A percentile compares a stretch with the other conserved stretches of the same genome.
phyloP scores from a whole-genome alignment of 1,140 invertebrate species.

The Drosophila funebris region DNA sequence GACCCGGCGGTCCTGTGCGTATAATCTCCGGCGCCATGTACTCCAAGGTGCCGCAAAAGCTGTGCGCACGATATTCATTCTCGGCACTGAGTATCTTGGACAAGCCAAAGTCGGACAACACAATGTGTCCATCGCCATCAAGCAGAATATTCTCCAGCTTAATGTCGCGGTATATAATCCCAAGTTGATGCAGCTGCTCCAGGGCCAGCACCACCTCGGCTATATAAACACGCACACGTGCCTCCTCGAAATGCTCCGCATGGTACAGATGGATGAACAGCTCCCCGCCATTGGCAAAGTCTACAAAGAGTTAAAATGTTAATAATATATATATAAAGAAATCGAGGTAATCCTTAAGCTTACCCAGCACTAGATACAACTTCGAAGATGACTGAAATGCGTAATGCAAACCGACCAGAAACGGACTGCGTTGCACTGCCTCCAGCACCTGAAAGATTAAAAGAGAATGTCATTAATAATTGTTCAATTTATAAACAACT shows the following conservation, averaged over 20 bases:
- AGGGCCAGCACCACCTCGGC: constrained; percentile 96
- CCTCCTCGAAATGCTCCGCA: constrained; percentile 92
- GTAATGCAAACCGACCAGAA: constrained; percentile 96
- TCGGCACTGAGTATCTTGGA: constrained; percentile 90
- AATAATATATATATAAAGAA: not conserved
- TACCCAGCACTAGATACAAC: constrained; percentile 95
- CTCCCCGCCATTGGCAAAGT: constrained; percentile 97
- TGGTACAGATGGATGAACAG: constrained; percentile 96
- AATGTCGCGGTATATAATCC: constrained; percentile 97
- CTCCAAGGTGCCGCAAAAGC: constrained; percentile 99
- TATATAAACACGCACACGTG: constrained; percentile 94
- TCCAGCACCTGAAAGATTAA: constrained; percentile 89
- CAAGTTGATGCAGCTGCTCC: constrained; percentile 95
- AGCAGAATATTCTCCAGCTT: constrained; percentile 97
- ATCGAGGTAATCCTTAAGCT: constrained; percentile 49
- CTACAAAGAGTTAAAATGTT: constrained; percentile 85
- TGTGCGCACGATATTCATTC: constrained; percentile 90
- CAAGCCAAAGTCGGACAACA: constrained; percentile 95
- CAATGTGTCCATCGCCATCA: constrained; percentile 94
- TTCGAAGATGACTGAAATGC: constrained; percentile 97
- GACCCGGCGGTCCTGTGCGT: constrained; percentile 90
- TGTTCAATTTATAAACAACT: no score
- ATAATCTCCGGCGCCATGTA: constrained; percentile 98
- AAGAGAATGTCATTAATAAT: no score
- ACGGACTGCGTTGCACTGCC: constrained; percentile 94